phyloP scores from a whole-genome alignment of 2,797 vertebrate species.

The Anguilla pacifica region DNA sequence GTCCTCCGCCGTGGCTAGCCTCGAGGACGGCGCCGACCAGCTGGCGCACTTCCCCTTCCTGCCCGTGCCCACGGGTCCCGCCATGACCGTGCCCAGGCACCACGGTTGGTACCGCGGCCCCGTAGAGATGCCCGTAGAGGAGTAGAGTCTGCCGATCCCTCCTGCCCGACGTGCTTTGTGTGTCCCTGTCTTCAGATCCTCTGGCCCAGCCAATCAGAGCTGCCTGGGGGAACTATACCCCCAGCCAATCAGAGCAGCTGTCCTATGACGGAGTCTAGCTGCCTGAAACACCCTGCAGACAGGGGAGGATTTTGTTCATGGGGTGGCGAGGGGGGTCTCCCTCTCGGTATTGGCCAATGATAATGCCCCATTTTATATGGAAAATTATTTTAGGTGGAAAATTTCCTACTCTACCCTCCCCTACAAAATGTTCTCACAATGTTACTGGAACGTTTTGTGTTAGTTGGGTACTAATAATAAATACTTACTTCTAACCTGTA shows the following conservation, averaged over 20 bases:
- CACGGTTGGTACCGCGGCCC: slow-evolving; percentile 87
- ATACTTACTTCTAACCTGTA: neutral
- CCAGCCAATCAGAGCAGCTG: neutral
- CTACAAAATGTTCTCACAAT: no score
- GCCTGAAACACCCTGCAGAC: neutral
- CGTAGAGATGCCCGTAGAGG: slow-evolving; percentile 13
- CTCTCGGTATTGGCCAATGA: no score
- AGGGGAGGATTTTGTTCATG: no score
- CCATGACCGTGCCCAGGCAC: slow-evolving; percentile 80
- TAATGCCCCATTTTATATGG: no score
- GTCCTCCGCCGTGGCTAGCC: slow-evolving; percentile 82
- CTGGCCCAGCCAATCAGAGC: neutral
- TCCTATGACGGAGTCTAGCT: no score
- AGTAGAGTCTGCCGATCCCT: neutral
- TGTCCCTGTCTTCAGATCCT: slow-evolving; percentile 22
- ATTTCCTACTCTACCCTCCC: no score
- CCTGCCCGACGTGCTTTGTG: neutral
- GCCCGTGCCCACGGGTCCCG: slow-evolving; percentile 78
- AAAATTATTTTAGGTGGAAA: no score
- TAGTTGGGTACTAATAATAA: neutral
- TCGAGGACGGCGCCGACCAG: slow-evolving; percentile 86
- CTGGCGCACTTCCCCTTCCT: slow-evolving; percentile 86
- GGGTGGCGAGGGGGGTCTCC: no score
- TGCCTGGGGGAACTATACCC: no score
- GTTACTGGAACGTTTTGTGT: no score